phyloP scores from a whole-genome alignment of 2,113 vertebrate species.

The Bettongia penicillata region DNA sequence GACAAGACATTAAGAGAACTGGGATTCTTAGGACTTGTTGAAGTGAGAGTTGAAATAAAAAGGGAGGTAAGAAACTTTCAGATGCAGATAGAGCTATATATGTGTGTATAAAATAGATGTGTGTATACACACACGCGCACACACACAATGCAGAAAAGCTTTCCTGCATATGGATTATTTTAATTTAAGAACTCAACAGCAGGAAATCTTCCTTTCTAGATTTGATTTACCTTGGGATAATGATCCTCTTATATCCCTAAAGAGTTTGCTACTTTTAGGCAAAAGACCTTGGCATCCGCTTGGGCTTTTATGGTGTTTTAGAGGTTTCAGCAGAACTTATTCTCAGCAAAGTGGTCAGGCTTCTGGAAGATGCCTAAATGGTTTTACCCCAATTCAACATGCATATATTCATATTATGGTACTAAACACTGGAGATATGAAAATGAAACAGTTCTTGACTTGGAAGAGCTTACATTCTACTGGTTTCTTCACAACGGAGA shows the following conservation, averaged over 20 bases:
- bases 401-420: not conserved
- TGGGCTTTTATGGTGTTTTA: not conserved
- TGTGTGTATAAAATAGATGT: too few species aligned
- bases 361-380: not conserved
- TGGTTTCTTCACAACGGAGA: not conserved
- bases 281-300: not conserved
- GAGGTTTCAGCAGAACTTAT: not conserved
- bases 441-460: not conserved
- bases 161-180: not conserved
- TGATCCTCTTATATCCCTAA: not conserved
- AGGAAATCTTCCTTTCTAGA: not conserved
- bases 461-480: not conserved
- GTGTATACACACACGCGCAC: too few species aligned
- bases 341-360: not conserved
- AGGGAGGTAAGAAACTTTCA: not conserved
- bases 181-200: not conserved
- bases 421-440: not conserved
- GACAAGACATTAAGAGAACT: not conserved
- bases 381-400: not conserved
- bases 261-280: not conserved
- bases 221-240: not conserved
- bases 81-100: not conserved
- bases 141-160: not conserved
- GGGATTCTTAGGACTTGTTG: not conserved
- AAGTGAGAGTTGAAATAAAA: not conserved